These are phyloP conservation scores for Arge pagana DNA, from an alignment of 2,888 invertebrate species.

Conservation along the genomic window DNA sequence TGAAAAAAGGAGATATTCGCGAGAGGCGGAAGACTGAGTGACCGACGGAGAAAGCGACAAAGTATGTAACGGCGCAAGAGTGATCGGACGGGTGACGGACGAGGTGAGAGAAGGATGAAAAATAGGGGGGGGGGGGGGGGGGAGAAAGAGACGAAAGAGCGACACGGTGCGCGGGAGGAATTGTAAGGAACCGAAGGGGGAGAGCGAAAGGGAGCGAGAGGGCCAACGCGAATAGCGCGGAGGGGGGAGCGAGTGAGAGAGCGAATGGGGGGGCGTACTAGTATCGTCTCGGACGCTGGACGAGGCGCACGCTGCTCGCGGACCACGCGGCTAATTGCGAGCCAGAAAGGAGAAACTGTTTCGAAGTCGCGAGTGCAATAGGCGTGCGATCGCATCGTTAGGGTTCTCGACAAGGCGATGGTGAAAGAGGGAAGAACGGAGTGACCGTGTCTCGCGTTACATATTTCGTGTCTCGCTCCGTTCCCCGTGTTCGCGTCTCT, in stretches of 20 bases:
- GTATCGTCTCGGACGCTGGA: constrained; percentile 57
- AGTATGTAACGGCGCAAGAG: constrained; percentile 17
- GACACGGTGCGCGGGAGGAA: constrained; percentile 7
- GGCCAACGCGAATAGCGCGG: constrained; percentile 19
- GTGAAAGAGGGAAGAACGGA: background rate
- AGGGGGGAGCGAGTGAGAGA: constrained; percentile 43
- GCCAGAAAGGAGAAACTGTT: background rate
- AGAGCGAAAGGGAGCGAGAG: constrained; percentile 21
- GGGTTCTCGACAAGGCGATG: background rate
- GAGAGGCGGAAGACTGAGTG: constrained; percentile 7
- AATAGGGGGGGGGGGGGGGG: constrained; percentile 24
- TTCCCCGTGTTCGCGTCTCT: no score
- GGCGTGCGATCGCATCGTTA: background rate
- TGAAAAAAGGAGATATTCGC: constrained; percentile 32
- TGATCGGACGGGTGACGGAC: background rate
- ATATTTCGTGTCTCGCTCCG: no score
- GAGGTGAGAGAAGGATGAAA: background rate
- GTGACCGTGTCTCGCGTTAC: no score
- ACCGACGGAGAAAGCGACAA: constrained; percentile 19
- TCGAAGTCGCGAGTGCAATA: background rate
- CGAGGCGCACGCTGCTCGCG: constrained; percentile 54
- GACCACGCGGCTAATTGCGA: constrained; percentile 42
- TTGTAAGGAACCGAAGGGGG: no score
- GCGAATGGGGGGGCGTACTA: constrained; percentile 48
- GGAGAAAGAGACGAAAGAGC: constrained; percentile 29